Evolutionary conservation across 2,113 vertebrate species (phyloP), one percentile per base, ranked within the genome.

Genomic region (Mustela nigripes): DNA sequence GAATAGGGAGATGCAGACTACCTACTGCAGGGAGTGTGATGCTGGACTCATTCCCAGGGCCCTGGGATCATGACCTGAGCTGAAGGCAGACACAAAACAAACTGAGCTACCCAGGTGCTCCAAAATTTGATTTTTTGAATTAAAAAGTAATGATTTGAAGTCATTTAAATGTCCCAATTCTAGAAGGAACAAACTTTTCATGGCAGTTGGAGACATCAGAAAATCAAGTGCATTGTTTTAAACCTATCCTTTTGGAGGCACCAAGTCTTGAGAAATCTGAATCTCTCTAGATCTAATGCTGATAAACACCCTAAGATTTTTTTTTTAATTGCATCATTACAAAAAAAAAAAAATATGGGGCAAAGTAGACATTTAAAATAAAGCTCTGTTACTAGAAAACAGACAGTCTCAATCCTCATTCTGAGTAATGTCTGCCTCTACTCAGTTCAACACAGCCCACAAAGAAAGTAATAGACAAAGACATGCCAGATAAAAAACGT

Each of bases 381-480:
- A 98, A 99, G 98, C 98, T 99, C 98, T 98, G 98, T 98, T 98
- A 96, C 98, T 98, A 98, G 95, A 98, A 98, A 99, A 99, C 98
- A 99, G 98, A 99, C 99, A 99, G 98, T 99, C 99, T 99, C 99
- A 98, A 6, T 98, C 98, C 98, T 98, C 98, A 97, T 98, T 99
- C 98, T 99, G 99, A 99, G 98, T 99, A 99, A 99, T 98, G 99
- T 99, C 99, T 99, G 99, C 98, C 98, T 98, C 98, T 98, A 95
- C 99, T 99, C 99, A 98, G 90, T 98, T 98, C 97, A 99, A 97
- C 63, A 74, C 63, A 74, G 98, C 97, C 97, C 98, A 98, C 98
- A 98, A 98, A 98, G 94, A 99, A 98, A 99, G 98, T 97, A 98
- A 99, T 98, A 99, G 98, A 98, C 97, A 98, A 97, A 99, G 98